Conservation (phyloP, 2,797 vertebrate species). For the Sebastes goodei region DNA sequence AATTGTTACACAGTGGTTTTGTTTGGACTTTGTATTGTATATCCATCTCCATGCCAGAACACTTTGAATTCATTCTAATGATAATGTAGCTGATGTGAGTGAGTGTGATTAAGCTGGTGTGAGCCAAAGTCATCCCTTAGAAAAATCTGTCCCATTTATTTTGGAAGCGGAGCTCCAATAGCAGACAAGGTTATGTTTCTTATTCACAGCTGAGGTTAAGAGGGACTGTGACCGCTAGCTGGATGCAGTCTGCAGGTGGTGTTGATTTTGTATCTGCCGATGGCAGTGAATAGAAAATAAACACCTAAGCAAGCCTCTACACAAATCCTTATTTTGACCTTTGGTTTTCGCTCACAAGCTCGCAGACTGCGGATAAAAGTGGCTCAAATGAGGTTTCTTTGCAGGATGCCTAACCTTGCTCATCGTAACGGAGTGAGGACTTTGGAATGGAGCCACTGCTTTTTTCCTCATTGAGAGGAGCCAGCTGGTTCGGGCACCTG, state of each 20-base stretch:
- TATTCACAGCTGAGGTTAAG: background rate
- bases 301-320: background rate
- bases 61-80: constrained; percentile 23
- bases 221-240: background rate
- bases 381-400: background rate
- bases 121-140: background rate
- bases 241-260: background rate
- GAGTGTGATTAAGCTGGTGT: constrained; percentile 4
- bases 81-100: background rate
- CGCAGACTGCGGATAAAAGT: background rate
- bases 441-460: constrained; percentile 1
- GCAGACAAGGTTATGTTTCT: background rate
- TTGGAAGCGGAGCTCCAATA: background rate
- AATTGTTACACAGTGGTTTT: background rate
- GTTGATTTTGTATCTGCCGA: background rate
- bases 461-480: constrained; percentile 4
- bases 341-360: background rate
- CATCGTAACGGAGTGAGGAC: background rate
- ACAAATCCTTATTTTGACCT: constrained; percentile 24
- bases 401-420: background rate
- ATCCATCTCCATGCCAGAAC: background rate
- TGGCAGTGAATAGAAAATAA: background rate
- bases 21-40: background rate
- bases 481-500: background rate
- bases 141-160: background rate